Evolutionary conservation across 2,113 vertebrate genomes (phyloP), one percentile per base, ranked within the genome.

Genomic region (Leucoraja erinaceus): DNA sequence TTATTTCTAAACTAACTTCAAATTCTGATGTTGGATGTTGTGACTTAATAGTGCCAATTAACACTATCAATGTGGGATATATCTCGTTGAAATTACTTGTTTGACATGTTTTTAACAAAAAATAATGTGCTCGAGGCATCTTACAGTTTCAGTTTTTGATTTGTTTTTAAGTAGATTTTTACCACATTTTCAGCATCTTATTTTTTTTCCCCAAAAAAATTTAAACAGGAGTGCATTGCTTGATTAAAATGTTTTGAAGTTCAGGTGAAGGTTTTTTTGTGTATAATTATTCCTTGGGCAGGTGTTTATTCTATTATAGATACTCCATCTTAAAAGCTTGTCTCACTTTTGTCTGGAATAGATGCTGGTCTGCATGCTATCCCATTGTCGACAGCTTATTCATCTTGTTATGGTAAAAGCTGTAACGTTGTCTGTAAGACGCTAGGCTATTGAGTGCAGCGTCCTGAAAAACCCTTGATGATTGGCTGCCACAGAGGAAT

Each of bases 401-500:
- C 95, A 95, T 95, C 95, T 95, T 94, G 94, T 93, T 94, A 94
- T 95, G 18, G 95, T 94, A 94, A 94, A 94, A 94, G 95, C 94
- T 95, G 95, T 94, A 95, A 93, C 95, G 59, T 93, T 94, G 95
- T 93, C 95, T 94, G 94, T 94, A 94, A 95, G 93, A 94, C 94
- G 93, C 94, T 94, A 93, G 94, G 94, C 94, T 95, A 94, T 97
- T 95, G 94, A 91, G 92, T 90, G 93, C 94, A 95, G 95, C 95
- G 95, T 94, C 93, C 94, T 95, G 94, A 96, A 95, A 94, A 94
- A 95, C 94, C 93, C 93, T 93, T 94, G 95, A 95, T 94, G 95
- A 97, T 97, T 97, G 97, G 97, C 0, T 93, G 93, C 94, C 93
- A 75, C 94, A 95, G 95, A 96, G 96, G 96, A 97, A 97, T 97